These are phyloP conservation scores for Molossus molossus DNA, from an alignment of 2,797 vertebrate genomes.

Conservation along the genomic window DNA sequence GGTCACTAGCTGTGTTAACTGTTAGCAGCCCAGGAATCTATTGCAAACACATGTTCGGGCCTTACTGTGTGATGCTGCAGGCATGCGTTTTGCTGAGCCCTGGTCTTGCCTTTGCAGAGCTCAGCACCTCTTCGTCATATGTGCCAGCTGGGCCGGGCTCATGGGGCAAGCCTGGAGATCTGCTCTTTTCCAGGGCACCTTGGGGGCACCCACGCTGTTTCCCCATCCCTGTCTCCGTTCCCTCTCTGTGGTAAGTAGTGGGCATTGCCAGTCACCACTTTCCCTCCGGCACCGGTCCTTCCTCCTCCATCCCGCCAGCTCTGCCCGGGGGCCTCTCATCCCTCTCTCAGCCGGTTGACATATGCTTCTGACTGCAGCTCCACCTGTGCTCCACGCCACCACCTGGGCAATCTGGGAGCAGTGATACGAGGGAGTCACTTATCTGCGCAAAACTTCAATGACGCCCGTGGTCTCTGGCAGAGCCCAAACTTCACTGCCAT, in stretches of 20 bases:
- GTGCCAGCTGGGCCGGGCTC: slow-evolving; percentile 55
- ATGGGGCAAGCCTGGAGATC: not conserved
- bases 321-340: not conserved
- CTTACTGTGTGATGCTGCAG: slow-evolving; percentile 64
- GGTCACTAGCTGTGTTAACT: slow-evolving; percentile 78
- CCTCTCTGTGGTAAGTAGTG: not conserved
- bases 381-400: not conserved
- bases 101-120: slow-evolving; percentile 75
- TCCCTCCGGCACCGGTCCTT: not conserved
- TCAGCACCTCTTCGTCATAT: slow-evolving; percentile 78
- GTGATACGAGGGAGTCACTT: too few relatives aligned
- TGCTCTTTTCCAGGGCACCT: slow-evolving; percentile 34
- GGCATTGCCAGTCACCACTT: not conserved
- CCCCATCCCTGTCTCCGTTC: slow-evolving; percentile 34
- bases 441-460: not conserved
- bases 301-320: not conserved
- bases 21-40: slow-evolving; percentile 73
- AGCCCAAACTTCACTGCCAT: not conserved
- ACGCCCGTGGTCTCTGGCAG: not conserved
- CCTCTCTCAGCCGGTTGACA: not conserved
- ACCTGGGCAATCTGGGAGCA: not conserved
- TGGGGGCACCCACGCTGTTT: not conserved
- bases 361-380: not conserved
- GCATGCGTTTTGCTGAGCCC: slow-evolving; percentile 78
- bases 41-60: slow-evolving; percentile 67